phyloP scores from a whole-genome alignment of 2,888 invertebrate species.

The Calliscelio sp. region DNA sequence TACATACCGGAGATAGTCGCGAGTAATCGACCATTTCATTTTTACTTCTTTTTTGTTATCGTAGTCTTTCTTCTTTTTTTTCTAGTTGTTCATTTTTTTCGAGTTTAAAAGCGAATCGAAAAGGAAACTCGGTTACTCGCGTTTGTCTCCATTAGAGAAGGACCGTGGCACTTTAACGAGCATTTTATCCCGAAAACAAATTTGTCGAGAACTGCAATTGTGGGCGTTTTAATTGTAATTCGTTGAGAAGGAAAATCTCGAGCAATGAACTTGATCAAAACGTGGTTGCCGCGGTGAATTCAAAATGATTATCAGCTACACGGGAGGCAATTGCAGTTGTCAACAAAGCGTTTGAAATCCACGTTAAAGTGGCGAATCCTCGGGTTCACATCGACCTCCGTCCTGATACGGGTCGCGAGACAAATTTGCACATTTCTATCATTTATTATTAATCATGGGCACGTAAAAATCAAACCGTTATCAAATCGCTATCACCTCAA shows the following conservation, averaged over 20 bases:
- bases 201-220: slow-evolving; percentile 65
- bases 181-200: slow-evolving; percentile 62
- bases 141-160: slow-evolving; percentile 46
- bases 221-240: background rate
- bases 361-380: slow-evolving; percentile 50
- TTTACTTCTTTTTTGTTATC: too few relatives aligned
- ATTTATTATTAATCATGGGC: slow-evolving; percentile 72
- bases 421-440: slow-evolving; percentile 74
- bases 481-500: slow-evolving; percentile 54
- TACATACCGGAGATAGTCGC: slow-evolving; percentile 63
- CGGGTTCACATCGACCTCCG: slow-evolving; percentile 55
- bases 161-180: slow-evolving; percentile 61
- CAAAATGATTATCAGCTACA: background rate
- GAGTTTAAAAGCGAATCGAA: slow-evolving; percentile 11
- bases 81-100: too few relatives aligned
- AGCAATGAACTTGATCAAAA: background rate
- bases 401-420: slow-evolving; percentile 57
- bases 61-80: too few relatives aligned
- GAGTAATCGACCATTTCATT: slow-evolving; percentile 52
- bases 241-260: background rate
- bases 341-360: slow-evolving; percentile 62
- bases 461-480: slow-evolving; percentile 60
- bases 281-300: slow-evolving; percentile 1
- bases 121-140: slow-evolving; percentile 59
- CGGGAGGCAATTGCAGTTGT: slow-evolving; percentile 46